Evolutionary conservation across 2,113 vertebrate species (phyloP), one percentile per base, ranked within the genome.

Genomic region (Coptodon rendalli): DNA sequence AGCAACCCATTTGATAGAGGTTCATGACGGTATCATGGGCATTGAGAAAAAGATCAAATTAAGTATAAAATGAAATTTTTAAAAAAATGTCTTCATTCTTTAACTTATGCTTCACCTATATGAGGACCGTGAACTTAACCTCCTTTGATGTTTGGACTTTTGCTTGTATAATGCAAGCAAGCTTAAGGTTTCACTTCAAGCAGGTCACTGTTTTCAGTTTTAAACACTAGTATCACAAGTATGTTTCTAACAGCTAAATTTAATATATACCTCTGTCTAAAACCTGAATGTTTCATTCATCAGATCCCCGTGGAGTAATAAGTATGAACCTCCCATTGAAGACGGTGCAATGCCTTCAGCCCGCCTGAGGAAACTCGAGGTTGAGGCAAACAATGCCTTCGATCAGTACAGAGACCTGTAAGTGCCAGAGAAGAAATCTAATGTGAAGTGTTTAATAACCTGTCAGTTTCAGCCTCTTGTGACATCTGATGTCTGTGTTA

Each of bases 281-380:
- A 50, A 29, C 19, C 14, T 76, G 68, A 3, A 43, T 68, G 5
- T 57, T 12, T 83, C 17, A 14, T 48, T 38, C 66, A 7, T 90
- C 95, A 99, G 98, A 95, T 99, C 98, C 87, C 99, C 99, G 0
- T 99, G 99, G 99, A 99, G 99, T 96, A 99, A 99, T 96, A 99
- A 99, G 89, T 99, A 99, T 2, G 99, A 99, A 83, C 99, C 99
- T 48, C 98, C 98, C 40, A 97, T 99, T 94, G 99, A 99, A 94
- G 99, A 99, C 9, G 99, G 99, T 80, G 98, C 99, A 87, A 99
- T 99, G 98, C 99, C 99, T 31, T 99, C 99, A 9, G 97, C 97
- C 87, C 98, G 99, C 63, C 97, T 99, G 95, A 97, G 99, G 76
- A 99, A 99, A 95, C 97, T 99, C 56, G 99, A 99, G 95, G 97